Conservation (phyloP, 2,888 invertebrate species). For the Synanthedon formicaeformis region DNA sequence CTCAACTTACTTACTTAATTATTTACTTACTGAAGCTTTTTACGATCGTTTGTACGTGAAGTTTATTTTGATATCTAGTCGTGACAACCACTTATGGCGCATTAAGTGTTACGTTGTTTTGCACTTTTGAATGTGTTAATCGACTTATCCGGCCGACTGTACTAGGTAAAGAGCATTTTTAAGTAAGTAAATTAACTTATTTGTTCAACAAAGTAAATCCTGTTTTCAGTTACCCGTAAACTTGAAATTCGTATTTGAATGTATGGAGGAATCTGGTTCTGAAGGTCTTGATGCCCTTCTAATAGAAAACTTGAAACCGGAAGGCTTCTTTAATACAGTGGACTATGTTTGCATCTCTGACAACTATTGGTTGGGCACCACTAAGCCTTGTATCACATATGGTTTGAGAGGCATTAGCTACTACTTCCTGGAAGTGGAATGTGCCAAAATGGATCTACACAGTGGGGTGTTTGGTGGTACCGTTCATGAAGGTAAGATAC, state of each 20-base stretch:
- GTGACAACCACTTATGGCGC: too few species aligned
- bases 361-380: slow-evolving; percentile 98
- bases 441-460: slow-evolving; percentile 93
- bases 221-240: slow-evolving; percentile 75
- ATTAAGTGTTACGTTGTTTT: too few species aligned
- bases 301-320: slow-evolving; percentile 58
- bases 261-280: slow-evolving; percentile 98
- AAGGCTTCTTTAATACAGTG: slow-evolving; percentile 83
- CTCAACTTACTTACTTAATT: too few species aligned
- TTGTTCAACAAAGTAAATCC: too few species aligned
- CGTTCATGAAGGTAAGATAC: slow-evolving; percentile 74
- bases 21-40: too few species aligned
- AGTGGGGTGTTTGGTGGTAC: slow-evolving; percentile 97
- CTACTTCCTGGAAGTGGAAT: slow-evolving; percentile 88
- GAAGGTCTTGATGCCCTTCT: slow-evolving; percentile 93
- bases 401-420: slow-evolving; percentile 95
- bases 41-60: too few species aligned
- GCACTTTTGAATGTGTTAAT: too few species aligned
- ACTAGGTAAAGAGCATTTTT: too few species aligned
- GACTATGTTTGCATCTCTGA: slow-evolving; percentile 98
- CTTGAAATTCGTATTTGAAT: slow-evolving; percentile 93
- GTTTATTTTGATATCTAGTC: too few species aligned
- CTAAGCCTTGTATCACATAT: slow-evolving; percentile 97
- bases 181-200: too few species aligned
- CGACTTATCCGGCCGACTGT: too few species aligned